Conservation (phyloP, 2,797 vertebrate genomes). For the Alfaro cultratus region DNA sequence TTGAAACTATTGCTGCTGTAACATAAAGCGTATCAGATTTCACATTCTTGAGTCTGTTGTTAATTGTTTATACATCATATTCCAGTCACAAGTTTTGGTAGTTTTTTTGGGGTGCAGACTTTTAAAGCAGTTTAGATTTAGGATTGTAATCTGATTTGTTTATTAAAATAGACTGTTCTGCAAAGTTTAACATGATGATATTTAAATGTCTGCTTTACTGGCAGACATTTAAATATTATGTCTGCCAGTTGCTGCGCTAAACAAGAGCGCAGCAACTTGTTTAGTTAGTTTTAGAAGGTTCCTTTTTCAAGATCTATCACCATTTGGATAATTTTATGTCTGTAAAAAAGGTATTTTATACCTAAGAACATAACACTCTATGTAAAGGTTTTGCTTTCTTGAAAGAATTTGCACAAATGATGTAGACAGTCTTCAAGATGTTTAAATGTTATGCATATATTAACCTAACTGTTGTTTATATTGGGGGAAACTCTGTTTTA, state of each 20-base stretch:
- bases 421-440: neutral
- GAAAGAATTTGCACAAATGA: neutral
- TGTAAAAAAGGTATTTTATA: neutral
- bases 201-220: neutral
- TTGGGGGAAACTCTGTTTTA: neutral
- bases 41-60: neutral
- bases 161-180: neutral
- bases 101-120: neutral
- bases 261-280: neutral
- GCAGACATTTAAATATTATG: neutral
- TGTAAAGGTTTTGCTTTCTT: neutral
- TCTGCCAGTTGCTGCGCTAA: too few relatives aligned
- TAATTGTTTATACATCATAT: neutral
- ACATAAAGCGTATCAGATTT: neutral
- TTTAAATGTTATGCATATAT: neutral
- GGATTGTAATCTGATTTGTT: neutral
- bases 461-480: neutral
- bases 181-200: neutral
- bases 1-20: constrained; percentile 18
- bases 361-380: neutral
- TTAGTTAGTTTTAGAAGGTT: neutral
- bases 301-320: neutral
- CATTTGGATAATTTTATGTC: too few relatives aligned
- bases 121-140: neutral
- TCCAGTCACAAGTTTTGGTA: neutral